These are phyloP conservation scores for Caradrina kadenii DNA, from an alignment of 2,888 invertebrate species.

Conservation along the genomic window DNA sequence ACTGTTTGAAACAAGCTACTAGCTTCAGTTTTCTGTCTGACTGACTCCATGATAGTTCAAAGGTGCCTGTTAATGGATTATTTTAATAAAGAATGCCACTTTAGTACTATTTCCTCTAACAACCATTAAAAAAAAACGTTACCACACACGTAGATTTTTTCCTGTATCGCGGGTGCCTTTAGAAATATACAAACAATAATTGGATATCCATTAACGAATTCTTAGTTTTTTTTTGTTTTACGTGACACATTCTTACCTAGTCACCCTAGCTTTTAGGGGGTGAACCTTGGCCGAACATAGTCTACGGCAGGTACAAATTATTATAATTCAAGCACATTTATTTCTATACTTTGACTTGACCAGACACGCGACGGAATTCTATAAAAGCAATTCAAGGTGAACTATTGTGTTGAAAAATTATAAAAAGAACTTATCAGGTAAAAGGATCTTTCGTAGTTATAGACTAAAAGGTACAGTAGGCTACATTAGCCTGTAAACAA, in stretches of 20 bases:
- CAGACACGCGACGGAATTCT: constrained; percentile 26
- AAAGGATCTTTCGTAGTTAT: constrained; percentile 17
- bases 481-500: no score
- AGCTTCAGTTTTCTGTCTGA: no score
- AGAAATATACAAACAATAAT: not conserved
- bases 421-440: constrained; percentile 9
- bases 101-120: no score
- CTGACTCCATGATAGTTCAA: no score
- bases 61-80: no score
- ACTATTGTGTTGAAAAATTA: constrained; percentile 15
- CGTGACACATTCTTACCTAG: not conserved
- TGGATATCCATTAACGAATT: not conserved
- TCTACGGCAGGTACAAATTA: not conserved
- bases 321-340: constrained; percentile 2
- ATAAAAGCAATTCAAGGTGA: constrained; percentile 36
- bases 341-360: constrained; percentile 8
- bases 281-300: not conserved
- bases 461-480: not conserved
- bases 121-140: no score
- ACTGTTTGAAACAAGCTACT: no score
- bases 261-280: not conserved
- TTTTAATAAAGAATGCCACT: no score
- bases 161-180: no score
- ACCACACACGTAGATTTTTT: no score
- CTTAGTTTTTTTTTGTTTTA: not conserved